phyloP scores from a whole-genome alignment of 2,797 vertebrate genomes.

The Neomorphus geoffroyi region DNA sequence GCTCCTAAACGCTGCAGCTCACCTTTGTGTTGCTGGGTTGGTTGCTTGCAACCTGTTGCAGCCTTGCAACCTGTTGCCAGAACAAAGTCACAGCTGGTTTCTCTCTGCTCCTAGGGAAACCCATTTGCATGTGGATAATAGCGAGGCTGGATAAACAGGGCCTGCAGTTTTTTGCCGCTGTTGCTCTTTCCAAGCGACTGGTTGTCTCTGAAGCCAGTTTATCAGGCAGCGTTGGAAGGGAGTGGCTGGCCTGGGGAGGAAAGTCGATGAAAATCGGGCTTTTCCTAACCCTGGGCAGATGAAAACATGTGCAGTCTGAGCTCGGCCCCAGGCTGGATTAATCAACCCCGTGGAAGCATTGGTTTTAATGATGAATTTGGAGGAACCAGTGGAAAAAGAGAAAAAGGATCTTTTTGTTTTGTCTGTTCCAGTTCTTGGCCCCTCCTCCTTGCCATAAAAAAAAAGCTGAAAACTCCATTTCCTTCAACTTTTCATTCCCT shows the following conservation, averaged over 20 bases:
- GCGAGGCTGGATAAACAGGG: background rate
- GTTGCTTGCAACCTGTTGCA: constrained; percentile 8
- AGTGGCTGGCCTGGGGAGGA: constrained; percentile 49
- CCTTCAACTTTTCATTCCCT: background rate
- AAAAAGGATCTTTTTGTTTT: constrained; percentile 29
- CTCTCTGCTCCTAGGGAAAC: background rate
- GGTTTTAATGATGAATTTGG: background rate
- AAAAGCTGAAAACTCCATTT: background rate
- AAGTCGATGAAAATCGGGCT: constrained; percentile 38
- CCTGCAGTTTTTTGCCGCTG: background rate
- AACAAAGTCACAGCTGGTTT: constrained; percentile 24
- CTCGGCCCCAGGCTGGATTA: constrained; percentile 2
- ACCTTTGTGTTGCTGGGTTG: background rate
- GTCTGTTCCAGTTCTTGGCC: background rate
- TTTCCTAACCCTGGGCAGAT: constrained; percentile 44
- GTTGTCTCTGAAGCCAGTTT: constrained; percentile 64
- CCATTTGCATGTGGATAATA: background rate
- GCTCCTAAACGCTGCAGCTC: background rate
- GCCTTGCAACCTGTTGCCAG: too few relatives aligned
- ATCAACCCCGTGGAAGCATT: constrained; percentile 33
- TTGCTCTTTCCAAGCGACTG: background rate
- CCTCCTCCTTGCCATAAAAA: background rate
- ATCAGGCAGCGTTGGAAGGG: constrained; percentile 57
- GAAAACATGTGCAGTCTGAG: constrained; percentile 36
- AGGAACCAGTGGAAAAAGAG: constrained; percentile 1